A percentile compares a stretch with the other conserved stretches of the same genome.
phyloP scores from a whole-genome alignment of 2,888 invertebrate genomes.

The Xanthorhoe designata region DNA sequence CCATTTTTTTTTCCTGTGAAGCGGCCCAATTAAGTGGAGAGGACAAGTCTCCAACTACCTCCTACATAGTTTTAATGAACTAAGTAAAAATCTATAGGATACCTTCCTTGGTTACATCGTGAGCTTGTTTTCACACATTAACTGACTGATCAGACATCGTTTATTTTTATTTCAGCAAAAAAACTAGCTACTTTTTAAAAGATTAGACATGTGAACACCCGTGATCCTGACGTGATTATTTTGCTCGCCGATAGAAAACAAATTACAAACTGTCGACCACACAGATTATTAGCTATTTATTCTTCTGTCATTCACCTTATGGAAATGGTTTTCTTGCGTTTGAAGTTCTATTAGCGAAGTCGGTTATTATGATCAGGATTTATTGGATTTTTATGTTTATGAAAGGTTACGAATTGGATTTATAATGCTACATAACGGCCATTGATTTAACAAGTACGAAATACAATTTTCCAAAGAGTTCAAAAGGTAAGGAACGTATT shows the following conservation, averaged over 20 bases:
- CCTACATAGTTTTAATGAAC: too few relatives aligned
- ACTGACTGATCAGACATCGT: too few relatives aligned
- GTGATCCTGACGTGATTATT: conserved; percentile 34
- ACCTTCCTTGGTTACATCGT: too few relatives aligned
- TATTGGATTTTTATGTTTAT: conserved; percentile 34
- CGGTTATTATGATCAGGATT: conserved; percentile 29
- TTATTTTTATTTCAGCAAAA: background rate
- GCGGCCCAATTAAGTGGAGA: too few relatives aligned
- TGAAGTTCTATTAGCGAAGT: conserved; percentile 73
- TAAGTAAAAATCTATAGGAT: too few relatives aligned
- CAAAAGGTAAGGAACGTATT: too few relatives aligned
- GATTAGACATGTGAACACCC: background rate
- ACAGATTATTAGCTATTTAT: conserved; percentile 75
- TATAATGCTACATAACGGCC: background rate
- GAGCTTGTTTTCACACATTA: too few relatives aligned
- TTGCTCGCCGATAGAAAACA: conserved; percentile 77
- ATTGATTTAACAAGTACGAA: too few relatives aligned
- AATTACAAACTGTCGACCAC: conserved; percentile 79
- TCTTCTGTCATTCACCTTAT: conserved; percentile 76
- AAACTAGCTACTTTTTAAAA: background rate
- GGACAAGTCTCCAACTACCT: too few relatives aligned
- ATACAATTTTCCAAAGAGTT: too few relatives aligned
- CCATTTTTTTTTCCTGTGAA: too few relatives aligned
- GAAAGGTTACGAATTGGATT: conserved; percentile 17
- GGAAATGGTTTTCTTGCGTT: conserved; percentile 72